Evolutionary conservation across 2,797 vertebrate genomes (phyloP).

Genomic region (Oreortyx pictus): DNA sequence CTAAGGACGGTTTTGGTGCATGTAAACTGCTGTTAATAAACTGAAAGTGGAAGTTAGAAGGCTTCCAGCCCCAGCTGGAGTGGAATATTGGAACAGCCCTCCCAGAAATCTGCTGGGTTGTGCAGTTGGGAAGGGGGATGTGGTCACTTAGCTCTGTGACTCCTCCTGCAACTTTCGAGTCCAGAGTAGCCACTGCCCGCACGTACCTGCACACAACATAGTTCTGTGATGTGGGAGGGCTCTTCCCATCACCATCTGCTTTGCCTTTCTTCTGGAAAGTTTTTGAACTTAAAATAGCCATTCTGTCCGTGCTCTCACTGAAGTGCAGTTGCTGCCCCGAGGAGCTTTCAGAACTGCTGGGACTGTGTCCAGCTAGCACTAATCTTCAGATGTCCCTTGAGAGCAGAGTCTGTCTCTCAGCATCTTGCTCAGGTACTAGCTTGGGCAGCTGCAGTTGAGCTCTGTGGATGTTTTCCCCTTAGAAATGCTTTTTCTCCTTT

Average conservation of each 20-base stretch:
- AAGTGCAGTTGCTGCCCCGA: background rate
- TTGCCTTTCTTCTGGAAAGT: background rate
- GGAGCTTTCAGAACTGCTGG: background rate
- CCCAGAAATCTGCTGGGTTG: background rate
- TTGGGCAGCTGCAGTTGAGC: background rate
- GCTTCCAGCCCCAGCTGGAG: background rate
- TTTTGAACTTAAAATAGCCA: background rate
- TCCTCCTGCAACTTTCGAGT: background rate
- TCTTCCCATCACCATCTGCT: background rate
- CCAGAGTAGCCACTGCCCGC: too few relatives aligned
- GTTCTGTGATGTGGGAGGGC: too few relatives aligned
- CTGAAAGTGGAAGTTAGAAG: background rate
- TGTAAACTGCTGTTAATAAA: background rate
- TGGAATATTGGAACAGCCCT: background rate
- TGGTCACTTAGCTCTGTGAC: rapidly evolving
- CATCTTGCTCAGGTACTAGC: rapidly evolving
- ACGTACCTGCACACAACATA: too few relatives aligned
- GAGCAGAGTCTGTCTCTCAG: background rate
- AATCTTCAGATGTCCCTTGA: background rate
- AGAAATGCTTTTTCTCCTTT: background rate
- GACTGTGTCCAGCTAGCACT: background rate
- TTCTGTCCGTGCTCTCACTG: background rate
- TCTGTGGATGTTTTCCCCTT: background rate
- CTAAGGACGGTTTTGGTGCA: background rate
- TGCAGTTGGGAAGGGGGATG: background rate